These are phyloP conservation scores for Molanna angustata DNA, from an alignment of 2,888 invertebrate genomes.

Conservation along the genomic window DNA sequence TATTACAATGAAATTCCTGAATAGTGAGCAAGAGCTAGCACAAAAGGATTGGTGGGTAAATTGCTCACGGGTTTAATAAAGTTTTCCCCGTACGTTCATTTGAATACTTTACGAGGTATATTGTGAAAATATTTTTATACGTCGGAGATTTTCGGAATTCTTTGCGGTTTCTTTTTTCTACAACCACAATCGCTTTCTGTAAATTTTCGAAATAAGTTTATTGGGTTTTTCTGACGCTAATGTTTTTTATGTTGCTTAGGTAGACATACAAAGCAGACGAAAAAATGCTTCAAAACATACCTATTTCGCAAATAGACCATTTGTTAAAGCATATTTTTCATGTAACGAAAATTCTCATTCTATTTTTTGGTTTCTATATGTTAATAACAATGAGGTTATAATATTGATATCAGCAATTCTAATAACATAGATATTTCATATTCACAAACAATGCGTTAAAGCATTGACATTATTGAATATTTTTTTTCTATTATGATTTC, in stretches of 20 bases:
- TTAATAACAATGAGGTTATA: too few species aligned
- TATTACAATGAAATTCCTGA: slow-evolving; percentile 31
- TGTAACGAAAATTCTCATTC: too few species aligned
- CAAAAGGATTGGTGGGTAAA: slow-evolving; percentile 31
- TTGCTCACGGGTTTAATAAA: slow-evolving; percentile 32
- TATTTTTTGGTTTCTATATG: too few species aligned
- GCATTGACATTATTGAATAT: too few species aligned
- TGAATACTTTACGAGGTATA: slow-evolving; percentile 32
- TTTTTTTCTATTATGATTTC: too few species aligned
- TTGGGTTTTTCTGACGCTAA: not conserved
- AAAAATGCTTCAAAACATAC: too few species aligned
- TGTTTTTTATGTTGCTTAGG: not conserved
- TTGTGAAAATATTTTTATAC: slow-evolving; percentile 32
- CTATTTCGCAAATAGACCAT: too few species aligned
- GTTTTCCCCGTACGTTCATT: slow-evolving; percentile 32
- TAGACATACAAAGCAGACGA: too few species aligned
- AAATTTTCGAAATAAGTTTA: not conserved
- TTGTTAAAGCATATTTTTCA: too few species aligned
- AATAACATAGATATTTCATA: too few species aligned
- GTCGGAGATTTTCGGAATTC: slow-evolving; percentile 29
- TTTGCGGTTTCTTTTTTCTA: slow-evolving; percentile 7
- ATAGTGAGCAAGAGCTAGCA: slow-evolving; percentile 21
- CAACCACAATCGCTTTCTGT: not conserved
- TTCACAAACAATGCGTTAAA: too few species aligned
- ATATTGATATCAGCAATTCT: too few species aligned